Percentiles rank a stretch among this genome's conserved stretches.
These are phyloP conservation scores for Silurus aristotelis DNA, from an alignment of 2,797 vertebrate genomes.

Conservation along the genomic window DNA sequence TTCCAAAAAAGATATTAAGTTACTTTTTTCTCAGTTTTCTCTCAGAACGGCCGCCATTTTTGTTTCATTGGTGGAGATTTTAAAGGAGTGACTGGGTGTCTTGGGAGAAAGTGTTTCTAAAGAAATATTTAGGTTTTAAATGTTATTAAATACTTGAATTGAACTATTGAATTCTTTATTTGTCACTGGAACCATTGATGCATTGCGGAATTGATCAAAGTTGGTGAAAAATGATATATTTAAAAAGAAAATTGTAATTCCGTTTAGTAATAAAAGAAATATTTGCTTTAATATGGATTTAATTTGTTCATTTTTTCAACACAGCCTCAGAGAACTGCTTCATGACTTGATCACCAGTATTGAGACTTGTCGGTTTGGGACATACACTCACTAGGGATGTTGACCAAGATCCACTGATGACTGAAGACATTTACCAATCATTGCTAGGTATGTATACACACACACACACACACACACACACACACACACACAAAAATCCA, in stretches of 20 bases:
- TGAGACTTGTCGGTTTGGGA: neutral
- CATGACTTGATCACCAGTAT: neutral
- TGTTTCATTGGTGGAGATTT: neutral
- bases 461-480: neutral
- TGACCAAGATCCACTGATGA: neutral
- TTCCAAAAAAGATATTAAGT: neutral
- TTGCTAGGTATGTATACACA: neutral
- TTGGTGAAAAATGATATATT: too few species aligned
- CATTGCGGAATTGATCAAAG: too few species aligned
- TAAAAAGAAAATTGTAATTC: too few species aligned
- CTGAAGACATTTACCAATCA: neutral
- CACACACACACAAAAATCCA: neutral
- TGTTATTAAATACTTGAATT: too few species aligned
- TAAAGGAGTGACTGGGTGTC: neutral
- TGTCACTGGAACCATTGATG: too few species aligned
- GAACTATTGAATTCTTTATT: too few species aligned
- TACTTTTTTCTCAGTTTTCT: neutral
- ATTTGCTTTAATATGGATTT: neutral
- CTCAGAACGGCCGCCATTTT: neutral
- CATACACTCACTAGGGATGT: neutral
- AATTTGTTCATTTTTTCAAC: too few species aligned
- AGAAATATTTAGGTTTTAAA: neutral
- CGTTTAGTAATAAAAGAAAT: neutral
- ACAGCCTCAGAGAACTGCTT: too few species aligned
- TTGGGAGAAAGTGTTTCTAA: neutral